These are phyloP conservation scores for Taeniopygia guttata DNA, from an alignment of 2,797 vertebrate species.

Conservation along the genomic window DNA sequence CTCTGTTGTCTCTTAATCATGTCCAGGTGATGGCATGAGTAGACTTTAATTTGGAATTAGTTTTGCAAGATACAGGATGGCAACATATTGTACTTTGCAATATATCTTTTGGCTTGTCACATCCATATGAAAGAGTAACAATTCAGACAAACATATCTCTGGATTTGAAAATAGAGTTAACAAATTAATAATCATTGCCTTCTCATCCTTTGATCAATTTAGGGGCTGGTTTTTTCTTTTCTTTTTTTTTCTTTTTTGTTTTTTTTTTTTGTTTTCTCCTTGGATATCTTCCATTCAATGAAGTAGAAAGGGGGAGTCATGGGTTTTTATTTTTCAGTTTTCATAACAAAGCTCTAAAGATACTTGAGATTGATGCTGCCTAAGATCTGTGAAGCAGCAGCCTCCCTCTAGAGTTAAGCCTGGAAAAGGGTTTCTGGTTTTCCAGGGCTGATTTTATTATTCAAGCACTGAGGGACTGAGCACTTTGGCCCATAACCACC, in stretches of 20 bases:
- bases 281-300: background rate
- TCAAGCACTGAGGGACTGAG: background rate
- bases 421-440: background rate
- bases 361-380: background rate
- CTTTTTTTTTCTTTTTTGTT: too few species aligned
- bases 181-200: background rate
- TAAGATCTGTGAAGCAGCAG: background rate
- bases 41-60: background rate
- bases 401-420: background rate
- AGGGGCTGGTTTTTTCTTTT: accelerated
- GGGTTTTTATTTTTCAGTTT: background rate
- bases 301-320: background rate
- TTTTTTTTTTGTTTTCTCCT: background rate
- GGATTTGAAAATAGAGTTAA: background rate
- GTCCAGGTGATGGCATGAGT: background rate
- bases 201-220: background rate
- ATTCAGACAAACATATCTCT: background rate
- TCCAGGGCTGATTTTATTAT: background rate
- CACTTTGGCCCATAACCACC: background rate
- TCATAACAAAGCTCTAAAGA: background rate
- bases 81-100: background rate
- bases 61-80: background rate
- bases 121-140: background rate
- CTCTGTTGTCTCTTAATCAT: background rate
- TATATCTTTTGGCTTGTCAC: background rate